These are phyloP conservation scores for Zelostemma sp. DNA, from an alignment of 1,140 invertebrate species.

Conservation along the genomic window DNA sequence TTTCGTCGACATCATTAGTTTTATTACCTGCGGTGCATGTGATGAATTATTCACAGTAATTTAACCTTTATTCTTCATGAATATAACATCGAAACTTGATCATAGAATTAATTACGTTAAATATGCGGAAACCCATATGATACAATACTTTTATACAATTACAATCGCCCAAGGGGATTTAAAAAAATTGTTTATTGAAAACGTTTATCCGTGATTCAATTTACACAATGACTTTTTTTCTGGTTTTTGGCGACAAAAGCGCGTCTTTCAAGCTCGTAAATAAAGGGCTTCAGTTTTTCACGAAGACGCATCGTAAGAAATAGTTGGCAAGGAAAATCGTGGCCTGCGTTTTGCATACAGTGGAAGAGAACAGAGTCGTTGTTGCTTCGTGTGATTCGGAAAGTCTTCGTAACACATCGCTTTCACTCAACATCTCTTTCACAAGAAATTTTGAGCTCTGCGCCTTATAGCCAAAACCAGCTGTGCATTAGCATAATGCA, in stretches of 20 bases:
- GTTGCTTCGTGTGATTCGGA: slow-evolving; percentile 29
- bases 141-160: too few species aligned
- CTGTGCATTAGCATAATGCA: slow-evolving; percentile 65
- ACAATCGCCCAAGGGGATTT: too few species aligned
- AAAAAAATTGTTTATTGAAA: too few species aligned
- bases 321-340: slow-evolving; percentile 36
- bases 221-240: slow-evolving; percentile 9
- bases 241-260: slow-evolving; percentile 9
- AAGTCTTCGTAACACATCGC: slow-evolving; percentile 30
- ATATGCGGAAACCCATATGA: too few species aligned
- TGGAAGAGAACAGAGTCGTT: slow-evolving; percentile 7
- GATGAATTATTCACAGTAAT: too few species aligned
- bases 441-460: slow-evolving; percentile 24
- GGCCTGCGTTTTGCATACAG: slow-evolving; percentile 30
- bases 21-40: too few species aligned
- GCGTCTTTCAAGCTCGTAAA: slow-evolving; percentile 17
- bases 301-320: slow-evolving; percentile 20
- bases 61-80: too few species aligned
- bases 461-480: slow-evolving; percentile 18
- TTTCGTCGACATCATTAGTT: too few species aligned
- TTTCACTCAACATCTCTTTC: slow-evolving; percentile 37
- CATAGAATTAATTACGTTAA: too few species aligned
- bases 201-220: not conserved
- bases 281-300: slow-evolving; percentile 18
- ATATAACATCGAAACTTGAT: too few species aligned